Conservation (phyloP, 2,113 vertebrate species). For the Leucopsar rothschildi region DNA sequence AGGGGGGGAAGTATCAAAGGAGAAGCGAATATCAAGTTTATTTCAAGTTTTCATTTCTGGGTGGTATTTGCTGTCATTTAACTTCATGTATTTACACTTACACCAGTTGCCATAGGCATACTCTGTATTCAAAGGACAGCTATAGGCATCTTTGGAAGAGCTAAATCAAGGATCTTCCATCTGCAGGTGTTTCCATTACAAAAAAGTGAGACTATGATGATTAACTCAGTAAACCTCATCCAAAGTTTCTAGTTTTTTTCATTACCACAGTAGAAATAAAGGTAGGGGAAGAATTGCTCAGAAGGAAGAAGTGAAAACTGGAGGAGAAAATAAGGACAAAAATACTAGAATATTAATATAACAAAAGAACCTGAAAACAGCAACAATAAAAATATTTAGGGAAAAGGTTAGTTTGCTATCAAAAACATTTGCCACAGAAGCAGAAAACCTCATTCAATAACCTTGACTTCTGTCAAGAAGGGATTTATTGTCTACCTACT, state of each 20-base stretch:
- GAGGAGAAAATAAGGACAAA: neutral
- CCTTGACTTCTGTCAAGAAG: neutral
- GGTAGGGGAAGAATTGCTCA: neutral
- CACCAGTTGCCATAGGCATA: conserved; percentile 14
- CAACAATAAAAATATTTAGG: no score
- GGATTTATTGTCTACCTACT: neutral
- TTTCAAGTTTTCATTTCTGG: conserved; percentile 12
- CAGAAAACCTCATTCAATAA: neutral
- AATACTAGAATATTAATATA: neutral
- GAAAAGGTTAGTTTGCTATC: neutral
- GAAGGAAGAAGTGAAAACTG: neutral
- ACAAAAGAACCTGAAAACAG: neutral
- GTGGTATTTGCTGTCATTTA: conserved; percentile 16
- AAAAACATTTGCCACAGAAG: neutral
- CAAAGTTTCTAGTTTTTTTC: neutral
- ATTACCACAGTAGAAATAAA: neutral
- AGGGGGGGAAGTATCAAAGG: neutral
- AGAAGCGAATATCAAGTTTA: neutral
- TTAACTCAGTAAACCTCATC: neutral
- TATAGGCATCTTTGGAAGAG: neutral
- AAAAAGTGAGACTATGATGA: neutral
- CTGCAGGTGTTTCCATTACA: neutral
- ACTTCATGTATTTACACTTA: neutral
- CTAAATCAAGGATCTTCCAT: conserved; percentile 6
- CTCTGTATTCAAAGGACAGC: conserved; percentile 14